Percentiles rank a stretch among this genome's conserved stretches.
Conservation (phyloP, 2,888 invertebrate species). For the Eueremaeus valkanovi region DNA sequence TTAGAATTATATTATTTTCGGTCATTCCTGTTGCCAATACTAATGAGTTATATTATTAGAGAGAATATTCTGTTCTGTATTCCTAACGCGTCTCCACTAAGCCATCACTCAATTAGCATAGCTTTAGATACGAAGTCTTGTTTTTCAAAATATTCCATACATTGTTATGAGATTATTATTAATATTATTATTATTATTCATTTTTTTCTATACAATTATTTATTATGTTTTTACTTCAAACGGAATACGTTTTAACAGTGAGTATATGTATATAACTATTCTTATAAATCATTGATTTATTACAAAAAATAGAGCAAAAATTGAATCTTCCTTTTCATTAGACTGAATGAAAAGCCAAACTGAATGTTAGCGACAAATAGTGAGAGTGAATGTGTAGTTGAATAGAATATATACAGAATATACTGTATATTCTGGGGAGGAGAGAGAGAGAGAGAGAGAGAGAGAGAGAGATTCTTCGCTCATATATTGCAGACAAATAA, state of each 20-base stretch:
- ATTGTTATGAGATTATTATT: no score
- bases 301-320: background rate
- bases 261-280: background rate
- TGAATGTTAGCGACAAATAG: background rate
- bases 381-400: no score
- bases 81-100: background rate
- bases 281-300: conserved; percentile 7
- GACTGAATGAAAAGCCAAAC: background rate
- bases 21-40: conserved; percentile 11
- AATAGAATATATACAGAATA: no score
- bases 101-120: background rate
- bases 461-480: no score
- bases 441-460: no score
- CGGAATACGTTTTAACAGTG: no score
- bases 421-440: no score
- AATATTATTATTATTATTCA: no score
- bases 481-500: no score
- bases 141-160: background rate
- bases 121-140: background rate
- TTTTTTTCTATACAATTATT: no score
- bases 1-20: background rate
- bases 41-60: conserved; percentile 16
- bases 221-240: no score
- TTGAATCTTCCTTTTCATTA: conserved; percentile 17
- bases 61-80: background rate